Percentiles rank a stretch among this genome's conserved stretches.
Evolutionary conservation across 1,140 invertebrate genomes (phyloP).

Genomic region (Parapsyche elsis): DNA sequence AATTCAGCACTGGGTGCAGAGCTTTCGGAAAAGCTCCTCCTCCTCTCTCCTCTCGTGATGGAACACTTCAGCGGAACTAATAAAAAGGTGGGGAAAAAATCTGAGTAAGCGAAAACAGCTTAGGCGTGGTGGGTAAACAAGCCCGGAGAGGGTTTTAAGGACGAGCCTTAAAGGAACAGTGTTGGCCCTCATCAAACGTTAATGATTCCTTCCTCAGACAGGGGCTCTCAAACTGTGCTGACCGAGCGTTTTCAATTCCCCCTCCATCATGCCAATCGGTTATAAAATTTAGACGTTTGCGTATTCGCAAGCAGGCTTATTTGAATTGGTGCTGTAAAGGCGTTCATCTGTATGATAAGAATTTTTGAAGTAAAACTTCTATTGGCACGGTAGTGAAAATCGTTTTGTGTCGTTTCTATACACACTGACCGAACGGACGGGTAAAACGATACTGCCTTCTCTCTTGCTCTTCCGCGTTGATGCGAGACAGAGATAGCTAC

Average conservation of each 20-base stretch:
- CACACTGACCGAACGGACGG: too few relatives aligned
- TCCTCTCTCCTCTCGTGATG: background rate
- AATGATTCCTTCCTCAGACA: conserved; percentile 7
- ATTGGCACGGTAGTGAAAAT: too few relatives aligned
- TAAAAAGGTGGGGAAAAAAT: conserved; percentile 31
- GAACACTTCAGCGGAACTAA: conserved; percentile 36
- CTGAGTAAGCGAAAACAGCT: conserved; percentile 42
- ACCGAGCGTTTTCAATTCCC: background rate
- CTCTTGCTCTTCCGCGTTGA: too few relatives aligned
- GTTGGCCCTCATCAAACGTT: conserved; percentile 20
- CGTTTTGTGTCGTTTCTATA: too few relatives aligned
- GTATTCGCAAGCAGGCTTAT: too few relatives aligned
- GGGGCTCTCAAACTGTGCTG: background rate
- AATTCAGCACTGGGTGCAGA: background rate
- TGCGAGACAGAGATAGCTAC: too few relatives aligned
- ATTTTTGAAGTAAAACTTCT: too few relatives aligned
- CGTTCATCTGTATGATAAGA: too few relatives aligned
- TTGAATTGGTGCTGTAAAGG: too few relatives aligned
- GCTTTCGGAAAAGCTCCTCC: conserved; percentile 7
- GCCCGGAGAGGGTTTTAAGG: conserved; percentile 15
- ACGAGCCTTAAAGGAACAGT: conserved; percentile 6
- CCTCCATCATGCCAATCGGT: background rate
- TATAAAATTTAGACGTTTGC: too few relatives aligned
- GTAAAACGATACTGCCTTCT: too few relatives aligned
- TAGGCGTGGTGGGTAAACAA: conserved; percentile 26